Evolutionary conservation across 2,113 vertebrate species (phyloP), one percentile per base, ranked within the genome.

Genomic region (Motacilla alba): DNA sequence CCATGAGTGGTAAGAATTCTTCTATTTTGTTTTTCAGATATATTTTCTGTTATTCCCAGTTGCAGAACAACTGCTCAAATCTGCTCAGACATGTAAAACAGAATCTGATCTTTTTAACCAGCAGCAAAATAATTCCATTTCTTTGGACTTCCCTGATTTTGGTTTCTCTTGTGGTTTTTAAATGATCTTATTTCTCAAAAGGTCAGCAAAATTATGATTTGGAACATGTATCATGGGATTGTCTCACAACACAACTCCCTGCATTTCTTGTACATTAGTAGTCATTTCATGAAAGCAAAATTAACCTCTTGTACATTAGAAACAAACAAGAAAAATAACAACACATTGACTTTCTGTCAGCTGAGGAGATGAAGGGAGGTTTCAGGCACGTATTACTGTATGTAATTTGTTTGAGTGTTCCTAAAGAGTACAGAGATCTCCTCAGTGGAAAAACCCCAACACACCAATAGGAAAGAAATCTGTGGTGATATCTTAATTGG

Each of bases 1-100:
- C 95, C 99, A 99, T 23, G 99, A 99, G 93, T 99, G 99, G 99
- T 99, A 98, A 98, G 98, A 87, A 89, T 35, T 68, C 6, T 44
- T 87, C 63, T 87, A 9, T 33, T 60, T 62, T 79, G 17, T 67
- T 83, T 70, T 82, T 63, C 27, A 74, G 27, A 9, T 83, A 16
- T 10, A 7, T 75, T 90, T 93, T 77, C n/a, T 73, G 9, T 68
- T 89, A 7, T 75, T 91, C 37, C 44, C 20, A 15, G n/a, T 75
- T 87, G 18, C 39, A 68, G 82, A 76, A 67, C 46, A 90, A 31
- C 24, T 89, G 39, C 77, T 93, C 33, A 4, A 47, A 53, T 77
- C 11, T 79, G 35, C 66, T 94, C 47, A 83, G 46, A 64, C 7
- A 6, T 84, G 8, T 27, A 56, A 58, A 21, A 64, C 28, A 79